These are phyloP conservation scores for Cosmopolites sordidus DNA, from an alignment of 2,888 invertebrate species.

Conservation along the genomic window DNA sequence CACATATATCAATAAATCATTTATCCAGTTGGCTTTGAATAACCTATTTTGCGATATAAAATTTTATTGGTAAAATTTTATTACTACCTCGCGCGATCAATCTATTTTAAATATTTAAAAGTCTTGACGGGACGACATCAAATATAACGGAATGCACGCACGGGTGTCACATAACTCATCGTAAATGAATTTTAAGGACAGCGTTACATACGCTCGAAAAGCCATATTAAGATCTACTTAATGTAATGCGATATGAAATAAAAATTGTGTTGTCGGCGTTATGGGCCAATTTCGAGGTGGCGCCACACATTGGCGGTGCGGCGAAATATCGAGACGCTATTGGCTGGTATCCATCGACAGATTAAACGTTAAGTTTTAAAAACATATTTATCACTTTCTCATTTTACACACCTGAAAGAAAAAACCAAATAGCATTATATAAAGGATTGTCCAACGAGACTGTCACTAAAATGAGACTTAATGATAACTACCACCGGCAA, in stretches of 20 bases:
- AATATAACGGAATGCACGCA: conserved; percentile 19
- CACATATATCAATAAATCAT: conserved; percentile 13
- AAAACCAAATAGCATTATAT: too few relatives aligned
- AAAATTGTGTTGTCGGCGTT: conserved; percentile 11
- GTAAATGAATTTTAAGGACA: conserved; percentile 26
- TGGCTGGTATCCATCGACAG: too few relatives aligned
- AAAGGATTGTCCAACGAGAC: too few relatives aligned
- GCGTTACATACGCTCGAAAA: conserved; percentile 16
- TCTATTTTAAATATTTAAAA: conserved; percentile 26
- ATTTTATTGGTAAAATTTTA: conserved; percentile 22
- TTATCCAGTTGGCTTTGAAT: conserved; percentile 12
- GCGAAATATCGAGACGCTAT: too few relatives aligned
- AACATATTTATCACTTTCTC: too few relatives aligned
- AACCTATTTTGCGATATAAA: conserved; percentile 19
- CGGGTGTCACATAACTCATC: conserved; percentile 28
- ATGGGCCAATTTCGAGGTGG: neutral
- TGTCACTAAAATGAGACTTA: too few relatives aligned
- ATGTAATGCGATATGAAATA: conserved; percentile 23
- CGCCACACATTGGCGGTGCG: too few relatives aligned
- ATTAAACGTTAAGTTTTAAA: too few relatives aligned
- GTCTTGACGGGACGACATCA: conserved; percentile 13
- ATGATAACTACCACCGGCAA: too few relatives aligned
- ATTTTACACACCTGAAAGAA: too few relatives aligned
- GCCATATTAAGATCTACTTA: conserved; percentile 21
- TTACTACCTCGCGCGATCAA: conserved; percentile 20